Evolutionary conservation across 1,140 invertebrate species (phyloP).

Genomic region (Orchestia grillus): DNA sequence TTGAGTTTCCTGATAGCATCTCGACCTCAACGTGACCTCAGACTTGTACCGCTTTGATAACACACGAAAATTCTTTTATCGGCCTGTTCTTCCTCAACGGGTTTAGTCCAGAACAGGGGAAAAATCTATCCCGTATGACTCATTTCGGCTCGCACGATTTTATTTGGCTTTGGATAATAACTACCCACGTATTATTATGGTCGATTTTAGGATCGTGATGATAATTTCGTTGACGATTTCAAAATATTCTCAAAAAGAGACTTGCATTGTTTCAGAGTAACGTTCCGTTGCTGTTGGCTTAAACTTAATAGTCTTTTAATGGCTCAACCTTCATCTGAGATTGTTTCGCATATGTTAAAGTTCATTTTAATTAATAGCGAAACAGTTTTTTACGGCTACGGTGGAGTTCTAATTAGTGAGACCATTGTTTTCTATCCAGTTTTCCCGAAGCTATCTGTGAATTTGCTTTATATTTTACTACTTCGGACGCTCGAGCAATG

Average conservation of each 20-base stretch:
- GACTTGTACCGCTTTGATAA: neutral
- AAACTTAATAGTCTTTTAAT: neutral
- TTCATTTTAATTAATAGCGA: neutral
- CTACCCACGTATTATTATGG: neutral
- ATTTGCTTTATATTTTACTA: no score
- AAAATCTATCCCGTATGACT: neutral
- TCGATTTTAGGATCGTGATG: neutral
- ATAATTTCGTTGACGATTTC: neutral
- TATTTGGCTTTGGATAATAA: constrained; percentile 10
- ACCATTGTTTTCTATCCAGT: neutral
- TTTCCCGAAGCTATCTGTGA: neutral
- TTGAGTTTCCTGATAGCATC: constrained; percentile 32
- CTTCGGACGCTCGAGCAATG: neutral
- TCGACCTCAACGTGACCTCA: neutral
- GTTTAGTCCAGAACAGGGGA: neutral
- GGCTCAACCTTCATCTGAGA: neutral
- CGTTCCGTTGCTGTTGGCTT: neutral
- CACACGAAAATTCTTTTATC: constrained; percentile 24
- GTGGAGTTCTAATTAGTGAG: neutral
- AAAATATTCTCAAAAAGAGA: neutral
- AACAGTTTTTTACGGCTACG: neutral
- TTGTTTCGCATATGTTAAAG: neutral
- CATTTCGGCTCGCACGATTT: neutral
- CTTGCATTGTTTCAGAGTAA: neutral
- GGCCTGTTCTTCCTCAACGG: neutral